phyloP scores from a whole-genome alignment of 2,113 vertebrate species.

The Sminthopsis crassicaudata region DNA sequence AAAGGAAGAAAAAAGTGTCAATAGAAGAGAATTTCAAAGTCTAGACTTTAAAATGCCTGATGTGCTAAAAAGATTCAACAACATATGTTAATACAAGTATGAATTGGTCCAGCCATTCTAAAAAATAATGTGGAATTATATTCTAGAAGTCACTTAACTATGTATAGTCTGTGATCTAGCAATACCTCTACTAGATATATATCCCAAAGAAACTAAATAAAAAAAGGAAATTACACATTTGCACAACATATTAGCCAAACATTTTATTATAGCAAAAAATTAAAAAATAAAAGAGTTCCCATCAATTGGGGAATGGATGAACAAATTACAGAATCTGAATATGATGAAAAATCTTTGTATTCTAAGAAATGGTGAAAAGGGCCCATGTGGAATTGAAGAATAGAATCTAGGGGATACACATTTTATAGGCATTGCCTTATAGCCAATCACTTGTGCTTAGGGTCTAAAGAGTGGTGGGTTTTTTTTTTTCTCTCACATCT shows the following conservation, averaged over 20 bases:
- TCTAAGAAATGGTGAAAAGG: neutral
- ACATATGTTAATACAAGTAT: neutral
- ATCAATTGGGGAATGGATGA: neutral
- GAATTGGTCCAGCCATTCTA: neutral
- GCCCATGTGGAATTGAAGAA: neutral
- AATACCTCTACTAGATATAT: neutral
- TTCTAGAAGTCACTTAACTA: neutral
- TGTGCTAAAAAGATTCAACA: neutral
- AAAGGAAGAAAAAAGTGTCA: neutral
- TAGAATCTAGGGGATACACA: neutral
- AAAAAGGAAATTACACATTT: neutral
- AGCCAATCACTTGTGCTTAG: neutral
- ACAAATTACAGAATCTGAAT: neutral
- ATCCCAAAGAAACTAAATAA: neutral
- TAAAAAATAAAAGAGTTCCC: neutral
- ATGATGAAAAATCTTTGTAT: neutral
- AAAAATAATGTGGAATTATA: neutral
- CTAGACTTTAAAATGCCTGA: neutral
- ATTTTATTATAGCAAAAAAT: neutral
- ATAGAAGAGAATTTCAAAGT: neutral
- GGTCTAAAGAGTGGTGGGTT: neutral
- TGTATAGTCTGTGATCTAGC: neutral
- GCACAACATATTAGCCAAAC: neutral
- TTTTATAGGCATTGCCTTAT: neutral
- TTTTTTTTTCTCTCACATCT: neutral